Evolutionary conservation across 1,140 invertebrate species (phyloP), one percentile per base, ranked within the genome.

Genomic region (Cydia pomonella): DNA sequence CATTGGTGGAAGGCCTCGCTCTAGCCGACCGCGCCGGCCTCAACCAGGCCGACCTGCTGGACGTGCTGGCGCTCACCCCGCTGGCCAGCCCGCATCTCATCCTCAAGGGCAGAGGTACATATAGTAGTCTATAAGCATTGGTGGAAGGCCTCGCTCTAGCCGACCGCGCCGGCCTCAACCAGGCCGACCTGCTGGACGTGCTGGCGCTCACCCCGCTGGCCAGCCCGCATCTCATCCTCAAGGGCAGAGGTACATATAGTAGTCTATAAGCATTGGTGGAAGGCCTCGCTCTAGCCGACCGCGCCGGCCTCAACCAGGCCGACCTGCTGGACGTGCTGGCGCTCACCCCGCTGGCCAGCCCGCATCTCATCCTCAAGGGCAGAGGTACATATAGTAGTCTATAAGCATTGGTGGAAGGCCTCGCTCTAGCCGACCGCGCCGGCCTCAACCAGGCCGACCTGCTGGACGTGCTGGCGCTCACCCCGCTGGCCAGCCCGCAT

Each of bases 131-230:
- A 38, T 38, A 1, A 0, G 97, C 97, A 7, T 91, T 99, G 47
- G 97, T 98, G 0, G 98, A 99, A 90, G 97, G 96, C 41, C 96
- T 99, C 95, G 97, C 98, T 38, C 94, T 99, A 69, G 98, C 98
- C 7, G 98, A 99, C 92, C 95, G 98, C 69, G 96, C 97, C 21
- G 98, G 97, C 2, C 94, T 99, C 38, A 96, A 97, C 76, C 96
- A 97, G 82, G 97, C 97, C 78, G 98, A 99, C 88, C 96, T 99
- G 4, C 92, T 99, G 23, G 97, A 99, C 88, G 97, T 99, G 71
- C 93, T 99, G 25, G 96, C 96, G 79, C 94, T 98, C 53, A 98
- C 98, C 23, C 96, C 96, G 38, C 93, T 98, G 66, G 95, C 96
- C 74, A 98, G 96, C 84, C 96, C 96, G 5, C 95, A 97, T 50